Percentiles rank a stretch among this genome's conserved stretches.
Conservation (phyloP, 1,140 invertebrate genomes). For the Aphidius gifuensis region DNA sequence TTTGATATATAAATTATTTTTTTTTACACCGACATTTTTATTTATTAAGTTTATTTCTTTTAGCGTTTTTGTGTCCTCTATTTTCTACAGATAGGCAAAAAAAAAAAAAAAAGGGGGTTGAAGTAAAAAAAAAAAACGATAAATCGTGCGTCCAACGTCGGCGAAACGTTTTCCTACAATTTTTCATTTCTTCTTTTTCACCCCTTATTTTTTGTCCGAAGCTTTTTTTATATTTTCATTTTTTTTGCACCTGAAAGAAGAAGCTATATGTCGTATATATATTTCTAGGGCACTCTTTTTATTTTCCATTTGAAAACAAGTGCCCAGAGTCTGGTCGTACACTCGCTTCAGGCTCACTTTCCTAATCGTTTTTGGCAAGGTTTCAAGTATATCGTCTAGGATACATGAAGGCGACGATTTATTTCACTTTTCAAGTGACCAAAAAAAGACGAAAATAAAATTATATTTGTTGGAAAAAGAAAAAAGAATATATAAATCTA, state of each 20-base stretch:
- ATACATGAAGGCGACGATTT: constrained; percentile 23
- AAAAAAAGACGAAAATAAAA: neutral
- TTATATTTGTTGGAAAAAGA: neutral
- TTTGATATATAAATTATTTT: no score
- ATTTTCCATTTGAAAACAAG: neutral
- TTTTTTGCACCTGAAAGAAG: constrained; percentile 15
- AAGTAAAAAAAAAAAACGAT: neutral
- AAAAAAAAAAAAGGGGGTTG: neutral
- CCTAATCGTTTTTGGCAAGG: constrained; percentile 43
- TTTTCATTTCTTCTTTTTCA: neutral
- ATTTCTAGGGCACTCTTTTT: no score
- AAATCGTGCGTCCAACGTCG: constrained; percentile 15
- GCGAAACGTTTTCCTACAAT: neutral
- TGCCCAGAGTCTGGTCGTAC: neutral
- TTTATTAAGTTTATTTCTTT: no score
- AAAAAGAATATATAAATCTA: no score
- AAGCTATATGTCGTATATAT: neutral
- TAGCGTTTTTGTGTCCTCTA: no score
- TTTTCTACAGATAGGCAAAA: no score
- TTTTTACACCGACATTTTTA: no score
- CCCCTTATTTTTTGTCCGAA: neutral
- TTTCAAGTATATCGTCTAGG: constrained; percentile 40
- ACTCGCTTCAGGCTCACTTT: constrained; percentile 4
- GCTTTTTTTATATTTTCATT: neutral
- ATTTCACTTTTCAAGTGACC: constrained; percentile 23